These are phyloP conservation scores for Glaucidium brasilianum DNA, from an alignment of 2,113 vertebrate species.

Conservation along the genomic window DNA sequence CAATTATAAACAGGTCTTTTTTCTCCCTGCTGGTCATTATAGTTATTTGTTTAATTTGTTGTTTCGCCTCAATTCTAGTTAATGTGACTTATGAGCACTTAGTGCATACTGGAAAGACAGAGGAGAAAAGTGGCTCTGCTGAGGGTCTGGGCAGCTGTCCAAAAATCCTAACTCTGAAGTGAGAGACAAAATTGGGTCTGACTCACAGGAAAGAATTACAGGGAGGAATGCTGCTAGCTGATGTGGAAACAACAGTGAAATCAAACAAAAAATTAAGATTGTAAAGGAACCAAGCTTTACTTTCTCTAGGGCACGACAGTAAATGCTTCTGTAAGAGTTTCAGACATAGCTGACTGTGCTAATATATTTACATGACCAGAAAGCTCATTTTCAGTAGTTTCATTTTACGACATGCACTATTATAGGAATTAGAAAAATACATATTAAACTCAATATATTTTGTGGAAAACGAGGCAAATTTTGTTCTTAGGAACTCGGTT, in stretches of 20 bases:
- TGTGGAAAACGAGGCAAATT: neutral
- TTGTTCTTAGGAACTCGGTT: neutral
- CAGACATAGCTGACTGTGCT: neutral
- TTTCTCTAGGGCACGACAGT: neutral
- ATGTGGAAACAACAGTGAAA: neutral
- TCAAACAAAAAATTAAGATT: neutral
- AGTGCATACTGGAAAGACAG: neutral
- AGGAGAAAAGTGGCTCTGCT: neutral
- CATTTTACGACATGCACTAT: neutral
- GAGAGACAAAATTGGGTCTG: neutral
- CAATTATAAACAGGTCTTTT: neutral
- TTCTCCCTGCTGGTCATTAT: neutral
- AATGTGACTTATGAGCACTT: neutral
- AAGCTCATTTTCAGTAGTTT: neutral
- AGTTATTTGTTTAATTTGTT: conserved; percentile 1
- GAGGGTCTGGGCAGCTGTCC: neutral
- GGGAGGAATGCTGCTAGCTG: neutral
- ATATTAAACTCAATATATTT: neutral
- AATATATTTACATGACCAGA: neutral
- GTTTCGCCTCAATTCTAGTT: neutral
- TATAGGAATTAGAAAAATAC: neutral
- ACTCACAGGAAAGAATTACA: neutral
- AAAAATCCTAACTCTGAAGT: neutral
- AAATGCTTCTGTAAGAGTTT: neutral
- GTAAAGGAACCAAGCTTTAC: neutral